Conservation (phyloP, 35 echinoderm and acorn worm genomes). For the Strongylocentrotus purpuratus region DNA sequence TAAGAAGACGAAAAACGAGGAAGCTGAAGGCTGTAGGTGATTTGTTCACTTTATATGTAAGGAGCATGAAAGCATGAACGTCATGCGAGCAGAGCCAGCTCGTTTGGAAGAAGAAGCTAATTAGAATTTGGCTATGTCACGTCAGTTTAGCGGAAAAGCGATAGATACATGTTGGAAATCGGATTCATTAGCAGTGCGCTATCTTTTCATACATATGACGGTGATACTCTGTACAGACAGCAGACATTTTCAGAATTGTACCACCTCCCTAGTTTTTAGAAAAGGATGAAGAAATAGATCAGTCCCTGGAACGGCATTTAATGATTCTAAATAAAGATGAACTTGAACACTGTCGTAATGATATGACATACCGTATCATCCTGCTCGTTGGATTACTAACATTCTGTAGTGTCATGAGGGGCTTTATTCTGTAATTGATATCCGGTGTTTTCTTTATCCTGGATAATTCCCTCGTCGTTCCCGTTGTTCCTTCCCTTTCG, state of each 20-base stretch:
- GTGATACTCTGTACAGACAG: background rate
- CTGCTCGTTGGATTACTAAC: background rate
- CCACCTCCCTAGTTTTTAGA: background rate
- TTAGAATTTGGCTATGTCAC: constrained; percentile 11
- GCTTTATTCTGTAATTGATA: background rate
- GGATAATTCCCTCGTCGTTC: background rate
- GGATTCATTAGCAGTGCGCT: background rate
- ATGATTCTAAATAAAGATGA: background rate
- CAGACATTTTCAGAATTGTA: background rate
- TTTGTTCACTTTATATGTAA: background rate
- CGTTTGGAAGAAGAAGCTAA: background rate
- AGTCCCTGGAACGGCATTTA: background rate
- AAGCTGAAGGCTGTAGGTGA: background rate
- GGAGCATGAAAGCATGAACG: background rate
- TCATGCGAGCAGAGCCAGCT: background rate
- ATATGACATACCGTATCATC: background rate
- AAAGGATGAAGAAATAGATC: background rate
- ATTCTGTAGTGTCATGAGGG: background rate
- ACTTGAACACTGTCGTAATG: background rate
- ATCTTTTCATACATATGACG: background rate
- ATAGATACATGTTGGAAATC: constrained; percentile 1
- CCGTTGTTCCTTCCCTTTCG: background rate
- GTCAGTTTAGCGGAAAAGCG: background rate
- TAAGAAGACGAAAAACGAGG: background rate
- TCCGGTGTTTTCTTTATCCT: background rate